Evolutionary conservation across 1,140 invertebrate species (phyloP), one percentile per base, ranked within the genome.

Genomic region (Yoshiicerus persimilis): DNA sequence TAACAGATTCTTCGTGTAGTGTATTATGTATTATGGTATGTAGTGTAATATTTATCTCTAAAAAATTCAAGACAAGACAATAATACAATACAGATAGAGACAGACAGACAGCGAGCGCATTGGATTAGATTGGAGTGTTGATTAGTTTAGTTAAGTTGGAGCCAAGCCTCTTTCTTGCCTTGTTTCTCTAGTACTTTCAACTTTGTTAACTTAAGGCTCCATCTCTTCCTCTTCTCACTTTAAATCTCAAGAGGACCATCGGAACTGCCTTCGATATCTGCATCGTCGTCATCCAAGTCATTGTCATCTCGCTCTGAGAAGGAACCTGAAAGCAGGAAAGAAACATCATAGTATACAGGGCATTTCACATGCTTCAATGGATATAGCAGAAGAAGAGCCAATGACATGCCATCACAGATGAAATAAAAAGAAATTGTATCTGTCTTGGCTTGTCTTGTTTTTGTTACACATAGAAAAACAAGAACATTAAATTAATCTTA

Each of bases 221-320:
- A 80, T 80, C 75, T 80, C 75, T 80, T 80, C 66, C 75, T 80
- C 75, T 66, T 86, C 62, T 66, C 64, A 34, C 38, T 88, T 94
- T 96, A 96, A 92, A 96, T 96, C 92, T 96, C 95, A 89, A 96
- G 92, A 39, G 96, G 95, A 92, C 95, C 95, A 93, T 96, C 95
- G 87, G 95, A 96, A 85, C 96, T 96, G 36, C 96, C 96, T 92
- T 96, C 96, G 87, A 95, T 92, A 89, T 95, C 95, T 90, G 95
- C 94, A 87, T 95, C 93, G 34, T 94, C 94, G 89, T 95, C 95
- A 39, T 94, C 95, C 95, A 96, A 95, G 88, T 95, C 94, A 84
- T 94, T 91, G 27, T 88, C 88, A 86, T 87, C 89, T 64, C 87
- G 87, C n/a, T 87, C 94, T 94, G 90, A 94, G 94, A 30, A 95